Evolutionary conservation across 1,140 invertebrate species (phyloP), one percentile per base, ranked within the genome.

Genomic region (Metopolophium dirhodum): DNA sequence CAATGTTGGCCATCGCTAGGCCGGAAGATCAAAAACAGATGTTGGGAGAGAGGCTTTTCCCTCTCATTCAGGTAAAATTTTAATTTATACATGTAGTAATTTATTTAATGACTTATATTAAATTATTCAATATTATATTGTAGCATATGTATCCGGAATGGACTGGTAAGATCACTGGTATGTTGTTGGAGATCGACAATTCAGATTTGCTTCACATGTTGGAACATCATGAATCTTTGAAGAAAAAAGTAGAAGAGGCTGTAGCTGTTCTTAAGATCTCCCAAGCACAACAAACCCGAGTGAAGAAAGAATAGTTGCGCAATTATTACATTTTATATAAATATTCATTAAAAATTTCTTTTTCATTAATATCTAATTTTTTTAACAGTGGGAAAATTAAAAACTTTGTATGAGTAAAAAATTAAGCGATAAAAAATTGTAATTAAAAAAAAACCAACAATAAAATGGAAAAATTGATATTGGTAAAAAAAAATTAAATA

Each of bases 131-230:
- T 82, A 88, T 93, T 94, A 93, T 85, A 91, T 94, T 94, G 11
- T 94, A 96, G 95, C 96, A 97, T 94, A 99, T 99, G 97, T 98
- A 99, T 95, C 97, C 98, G 2, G 96, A 98, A 88, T 96, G 99
- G 94, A 99, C 99, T 94, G 99, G 99, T 51, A 99, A 99, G 96
- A 99, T 99, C 94, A 99, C 99, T 94, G 99, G 99, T 94, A 99
- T 99, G 99, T 97, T 99, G 95, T 95, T 99, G 94, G 99, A 99
- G 95, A 99, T 99, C 95, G 99, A 99, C 96, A 99, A 99, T 95
- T 98, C 98, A 26, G 99, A 99, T 95, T 95, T 99, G 93, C 96
- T 99, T 94, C 99, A 99, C 96, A 99, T 99, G 99, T 96, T 99
- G 94, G 99, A 99, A 95, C 98, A 99, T 95, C 97, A 97, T 93